Conservation (phyloP, 2,113 vertebrate species). For the Periophthalmodon schlosseri region DNA sequence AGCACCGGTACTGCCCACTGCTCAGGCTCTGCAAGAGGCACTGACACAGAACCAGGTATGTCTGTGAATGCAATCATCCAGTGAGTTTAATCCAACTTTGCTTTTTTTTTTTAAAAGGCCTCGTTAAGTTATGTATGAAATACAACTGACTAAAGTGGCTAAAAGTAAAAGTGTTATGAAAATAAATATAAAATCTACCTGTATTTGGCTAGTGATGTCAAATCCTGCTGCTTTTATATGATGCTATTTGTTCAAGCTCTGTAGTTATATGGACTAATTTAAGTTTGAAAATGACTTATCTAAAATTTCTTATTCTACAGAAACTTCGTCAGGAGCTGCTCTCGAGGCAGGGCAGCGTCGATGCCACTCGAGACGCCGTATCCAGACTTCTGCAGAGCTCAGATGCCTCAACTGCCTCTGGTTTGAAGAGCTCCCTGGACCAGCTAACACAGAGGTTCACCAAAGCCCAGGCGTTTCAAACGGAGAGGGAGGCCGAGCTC, state of each 20-base stretch:
- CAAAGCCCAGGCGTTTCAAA: conserved; percentile 82
- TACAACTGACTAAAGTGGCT: too few relatives aligned
- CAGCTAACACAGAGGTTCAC: conserved; percentile 78
- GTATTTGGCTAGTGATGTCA: too few relatives aligned
- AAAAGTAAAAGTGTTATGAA: too few relatives aligned
- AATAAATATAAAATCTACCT: too few relatives aligned
- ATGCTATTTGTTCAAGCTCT: too few relatives aligned
- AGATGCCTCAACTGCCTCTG: conserved; percentile 80
- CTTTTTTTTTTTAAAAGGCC: too few relatives aligned
- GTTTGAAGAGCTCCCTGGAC: conserved; percentile 83
- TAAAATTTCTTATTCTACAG: conserved; percentile 61
- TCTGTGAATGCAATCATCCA: too few relatives aligned
- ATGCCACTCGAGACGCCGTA: conserved; percentile 88
- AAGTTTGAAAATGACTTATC: not conserved
- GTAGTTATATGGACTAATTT: too few relatives aligned
- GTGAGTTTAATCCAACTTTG: too few relatives aligned
- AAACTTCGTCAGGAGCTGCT: conserved; percentile 94
- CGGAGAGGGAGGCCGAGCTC: conserved; percentile 79
- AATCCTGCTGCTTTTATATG: too few relatives aligned
- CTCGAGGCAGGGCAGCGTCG: conserved; percentile 89
- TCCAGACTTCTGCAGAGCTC: conserved; percentile 83
- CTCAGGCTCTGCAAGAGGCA: conserved; percentile 85
- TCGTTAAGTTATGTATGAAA: too few relatives aligned
- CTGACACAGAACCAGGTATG: conserved; percentile 86
- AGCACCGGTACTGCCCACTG: conserved; percentile 74